These are phyloP conservation scores for Sinodicranocentrus sp. DNA, from an alignment of 2,888 invertebrate genomes.

Conservation along the genomic window DNA sequence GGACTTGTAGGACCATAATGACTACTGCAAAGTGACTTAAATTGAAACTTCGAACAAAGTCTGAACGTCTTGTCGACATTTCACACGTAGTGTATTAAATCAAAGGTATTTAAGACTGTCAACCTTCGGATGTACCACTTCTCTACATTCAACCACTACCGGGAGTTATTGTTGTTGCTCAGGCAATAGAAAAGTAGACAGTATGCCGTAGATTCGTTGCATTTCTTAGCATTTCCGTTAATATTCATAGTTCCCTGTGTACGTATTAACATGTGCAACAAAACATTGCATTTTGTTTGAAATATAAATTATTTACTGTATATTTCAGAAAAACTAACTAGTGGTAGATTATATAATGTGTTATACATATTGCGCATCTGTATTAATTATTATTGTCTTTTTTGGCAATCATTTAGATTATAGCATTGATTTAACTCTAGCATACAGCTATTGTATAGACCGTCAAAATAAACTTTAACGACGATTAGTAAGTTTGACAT, in stretches of 20 bases:
- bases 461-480: no score
- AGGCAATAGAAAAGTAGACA: constrained; percentile 48
- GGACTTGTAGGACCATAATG: constrained; percentile 60
- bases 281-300: constrained; percentile 32
- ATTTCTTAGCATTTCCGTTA: constrained; percentile 62
- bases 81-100: constrained; percentile 65
- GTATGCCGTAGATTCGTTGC: constrained; percentile 47
- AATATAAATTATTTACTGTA: constrained; percentile 54
- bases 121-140: constrained; percentile 44
- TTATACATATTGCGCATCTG: background rate
- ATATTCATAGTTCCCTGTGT: background rate
- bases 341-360: background rate
- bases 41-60: constrained; percentile 69
- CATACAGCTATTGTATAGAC: no score
- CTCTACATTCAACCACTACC: constrained; percentile 17
- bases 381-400: background rate
- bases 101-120: constrained; percentile 66
- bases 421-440: no score
- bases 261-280: constrained; percentile 4
- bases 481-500: no score
- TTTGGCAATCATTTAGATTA: constrained; percentile 25
- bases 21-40: constrained; percentile 68
- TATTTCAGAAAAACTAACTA: constrained; percentile 25
- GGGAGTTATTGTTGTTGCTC: constrained; percentile 58
- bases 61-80: constrained; percentile 70